Base-by-base conservation (phyloP, 2,113 vertebrate genomes). In the Argyrosomus japonicus region DNA sequence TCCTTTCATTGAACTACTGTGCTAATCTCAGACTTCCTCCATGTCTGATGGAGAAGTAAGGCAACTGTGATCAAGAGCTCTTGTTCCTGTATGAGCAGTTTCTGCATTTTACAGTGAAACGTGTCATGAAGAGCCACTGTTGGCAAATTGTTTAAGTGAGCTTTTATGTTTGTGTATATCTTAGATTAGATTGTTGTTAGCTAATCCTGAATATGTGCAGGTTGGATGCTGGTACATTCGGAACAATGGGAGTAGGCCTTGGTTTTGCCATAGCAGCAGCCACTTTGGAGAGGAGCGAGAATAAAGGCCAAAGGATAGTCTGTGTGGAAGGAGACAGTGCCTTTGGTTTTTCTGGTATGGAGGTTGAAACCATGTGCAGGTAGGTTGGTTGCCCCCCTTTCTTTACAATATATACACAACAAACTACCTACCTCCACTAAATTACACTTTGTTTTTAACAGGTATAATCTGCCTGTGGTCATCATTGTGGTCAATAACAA, bases 291-390 rank as follows among this genome's bases (percentile, higher is more conserved):
- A 96, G 87, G 87, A 94, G 95, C 47, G 84, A 18, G 82, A 90
- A 74, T 9, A 94, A 92, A 0, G 85, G 91, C 13, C 93, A 93
- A 27, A 92, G 92, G 69, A 93, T 99, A 1, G 61, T 99, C 87
- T 99, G 98, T 70, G 91, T 99, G 82, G 97, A 99, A 75, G 98
- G 98, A 71, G 98, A 99, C 77, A 99, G 98, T 27, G 98, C 98
- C 0, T 99, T 99, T 13, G 98, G 98, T 4, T 99, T 99, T 92
- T 99, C 98, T 27, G 98, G 98, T 56, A 99, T 99, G 98, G 98
- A 99, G 71, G 94, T 98, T 54, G 98, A 99, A 82, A 99, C 98
- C 64, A 97, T 99, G 86, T 99, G 98, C 95, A 97, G 98, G 98
- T 99, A 86, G 90, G 67, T 70, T 68, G 27, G 13, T 56, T 21